Evolutionary conservation across 2,113 vertebrate genomes (phyloP).

Genomic region (Pseudopodoces humilis): DNA sequence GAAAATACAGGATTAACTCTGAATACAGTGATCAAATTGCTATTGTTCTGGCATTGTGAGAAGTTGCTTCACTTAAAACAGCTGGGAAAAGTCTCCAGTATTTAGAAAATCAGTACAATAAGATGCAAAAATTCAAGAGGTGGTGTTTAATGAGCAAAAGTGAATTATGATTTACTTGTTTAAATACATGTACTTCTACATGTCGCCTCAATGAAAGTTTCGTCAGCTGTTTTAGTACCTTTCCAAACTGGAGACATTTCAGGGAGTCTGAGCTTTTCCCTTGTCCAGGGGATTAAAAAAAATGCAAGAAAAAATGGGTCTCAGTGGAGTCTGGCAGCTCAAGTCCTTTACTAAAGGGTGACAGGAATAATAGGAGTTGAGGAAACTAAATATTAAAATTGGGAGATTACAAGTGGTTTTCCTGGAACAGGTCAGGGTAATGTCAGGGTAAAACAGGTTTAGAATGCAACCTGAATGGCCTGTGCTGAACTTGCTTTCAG

Average conservation of each 20-base stretch:
- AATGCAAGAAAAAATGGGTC: neutral
- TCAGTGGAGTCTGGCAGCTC: neutral
- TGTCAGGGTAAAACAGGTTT: neutral
- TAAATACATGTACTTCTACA: fast-evolving
- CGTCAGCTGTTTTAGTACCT: neutral
- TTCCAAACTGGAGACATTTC: neutral
- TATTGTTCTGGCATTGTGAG: neutral
- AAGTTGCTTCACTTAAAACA: neutral
- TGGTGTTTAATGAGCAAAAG: neutral
- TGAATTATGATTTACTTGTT: neutral
- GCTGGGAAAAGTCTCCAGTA: neutral
- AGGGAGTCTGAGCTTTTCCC: neutral
- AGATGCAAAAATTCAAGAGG: neutral
- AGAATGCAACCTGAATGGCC: neutral
- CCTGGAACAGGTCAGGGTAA: neutral
- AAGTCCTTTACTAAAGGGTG: neutral
- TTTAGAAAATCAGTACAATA: neutral
- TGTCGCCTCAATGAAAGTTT: neutral
- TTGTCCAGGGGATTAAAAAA: neutral
- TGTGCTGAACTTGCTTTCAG: neutral
- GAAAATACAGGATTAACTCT: neutral
- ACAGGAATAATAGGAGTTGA: neutral
- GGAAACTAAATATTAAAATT: neutral
- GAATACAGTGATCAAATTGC: neutral
- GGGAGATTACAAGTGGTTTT: neutral